These are phyloP conservation scores for Eciton burchellii DNA, from an alignment of 1,140 invertebrate species.

Conservation along the genomic window DNA sequence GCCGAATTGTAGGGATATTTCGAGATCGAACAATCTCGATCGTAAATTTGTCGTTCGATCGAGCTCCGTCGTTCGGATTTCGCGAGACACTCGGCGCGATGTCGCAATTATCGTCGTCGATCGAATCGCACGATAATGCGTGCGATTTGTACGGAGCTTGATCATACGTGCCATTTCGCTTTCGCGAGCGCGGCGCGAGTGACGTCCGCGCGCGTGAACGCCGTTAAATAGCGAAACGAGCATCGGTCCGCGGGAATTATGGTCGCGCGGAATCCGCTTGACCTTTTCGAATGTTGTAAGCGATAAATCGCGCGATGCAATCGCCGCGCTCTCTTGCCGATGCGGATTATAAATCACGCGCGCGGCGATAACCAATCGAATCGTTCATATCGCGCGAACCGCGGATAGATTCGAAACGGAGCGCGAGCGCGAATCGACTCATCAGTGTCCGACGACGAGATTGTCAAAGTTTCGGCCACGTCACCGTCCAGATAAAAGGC, in stretches of 20 bases:
- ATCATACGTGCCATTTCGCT: no score
- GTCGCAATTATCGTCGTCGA: slow-evolving; percentile 31
- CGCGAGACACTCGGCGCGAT: neutral
- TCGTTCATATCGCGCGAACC: slow-evolving; percentile 54
- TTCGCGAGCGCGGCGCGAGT: slow-evolving; percentile 36
- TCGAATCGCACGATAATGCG: slow-evolving; percentile 1
- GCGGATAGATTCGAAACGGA: slow-evolving; percentile 42
- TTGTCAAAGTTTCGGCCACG: slow-evolving; percentile 43
- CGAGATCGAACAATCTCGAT: no score
- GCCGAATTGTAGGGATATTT: no score
- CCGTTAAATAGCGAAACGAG: slow-evolving; percentile 30
- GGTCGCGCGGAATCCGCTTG: slow-evolving; percentile 57
- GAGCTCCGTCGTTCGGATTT: neutral
- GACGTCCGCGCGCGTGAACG: slow-evolving; percentile 43
- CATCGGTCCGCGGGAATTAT: slow-evolving; percentile 32
- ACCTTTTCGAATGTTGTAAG: slow-evolving; percentile 64
- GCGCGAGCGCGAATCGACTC: slow-evolving; percentile 44
- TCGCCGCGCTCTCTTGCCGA: slow-evolving; percentile 29
- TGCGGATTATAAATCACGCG: slow-evolving; percentile 58
- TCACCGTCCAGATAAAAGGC: slow-evolving; percentile 49
- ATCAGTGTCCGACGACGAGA: slow-evolving; percentile 41
- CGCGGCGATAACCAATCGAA: slow-evolving; percentile 54
- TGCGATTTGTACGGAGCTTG: no score
- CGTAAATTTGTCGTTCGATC: no score
- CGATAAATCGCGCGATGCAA: slow-evolving; percentile 52